Percentiles rank a stretch among this genome's conserved stretches.
Conservation (phyloP, 2,888 invertebrate species). For the Archips crataeganus region DNA sequence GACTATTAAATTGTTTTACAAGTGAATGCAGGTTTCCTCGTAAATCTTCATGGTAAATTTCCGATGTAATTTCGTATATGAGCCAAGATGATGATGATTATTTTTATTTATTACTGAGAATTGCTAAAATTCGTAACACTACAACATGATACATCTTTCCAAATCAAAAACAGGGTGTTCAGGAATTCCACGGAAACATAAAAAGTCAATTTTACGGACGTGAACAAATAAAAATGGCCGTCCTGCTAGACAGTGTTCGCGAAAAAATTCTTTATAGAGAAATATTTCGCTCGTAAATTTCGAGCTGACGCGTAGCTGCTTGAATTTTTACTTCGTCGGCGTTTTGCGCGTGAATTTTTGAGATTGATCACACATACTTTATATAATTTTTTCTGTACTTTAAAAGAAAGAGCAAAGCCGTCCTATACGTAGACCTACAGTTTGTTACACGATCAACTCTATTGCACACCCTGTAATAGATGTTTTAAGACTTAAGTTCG, state of each 20-base stretch:
- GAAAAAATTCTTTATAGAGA: constrained; percentile 8
- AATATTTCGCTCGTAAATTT: constrained; percentile 27
- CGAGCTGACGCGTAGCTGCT: constrained; percentile 9
- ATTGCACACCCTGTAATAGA: no score
- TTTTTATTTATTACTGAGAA: no score
- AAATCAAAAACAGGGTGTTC: constrained; percentile 4
- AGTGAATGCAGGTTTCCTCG: no score
- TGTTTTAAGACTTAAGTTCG: no score
- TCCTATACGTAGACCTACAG: no score
- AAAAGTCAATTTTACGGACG: constrained; percentile 25
- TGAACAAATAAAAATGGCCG: constrained; percentile 17
- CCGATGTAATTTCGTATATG: no score
- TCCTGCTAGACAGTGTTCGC: neutral
- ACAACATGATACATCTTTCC: neutral
- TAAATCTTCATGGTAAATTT: no score
- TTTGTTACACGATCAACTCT: no score
- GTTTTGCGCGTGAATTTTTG: constrained; percentile 2
- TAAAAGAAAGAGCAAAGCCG: no score
- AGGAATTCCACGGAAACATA: constrained; percentile 10
- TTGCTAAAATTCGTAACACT: no score
- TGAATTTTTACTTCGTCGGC: constrained; percentile 13
- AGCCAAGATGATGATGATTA: no score
- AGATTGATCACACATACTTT: constrained; percentile 7
- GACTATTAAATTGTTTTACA: no score
- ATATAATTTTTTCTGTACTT: neutral